Evolutionary conservation across 2,113 vertebrate species (phyloP), one percentile per base, ranked within the genome.

Genomic region (Macroglossus sobrinus): DNA sequence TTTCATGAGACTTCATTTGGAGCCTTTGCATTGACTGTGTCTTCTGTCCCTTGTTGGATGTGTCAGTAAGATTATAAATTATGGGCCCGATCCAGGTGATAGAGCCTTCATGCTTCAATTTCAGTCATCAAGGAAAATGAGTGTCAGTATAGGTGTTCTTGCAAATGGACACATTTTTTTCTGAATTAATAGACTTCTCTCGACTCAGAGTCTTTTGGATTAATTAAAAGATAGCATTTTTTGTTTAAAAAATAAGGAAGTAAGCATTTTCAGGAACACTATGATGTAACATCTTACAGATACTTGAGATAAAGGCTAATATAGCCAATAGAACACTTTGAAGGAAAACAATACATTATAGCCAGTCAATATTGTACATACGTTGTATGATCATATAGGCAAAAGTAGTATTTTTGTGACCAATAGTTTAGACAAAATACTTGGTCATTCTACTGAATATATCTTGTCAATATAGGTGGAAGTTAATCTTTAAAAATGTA

Each of bases 11-110:
- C 33, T 84, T 97, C 66, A 57, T 88, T 88, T 93, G 89, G 91
- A 81, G 18, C 15, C 79, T 93, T 92, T 85, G 45, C 61, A 21
- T 47, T 91, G 57, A 79, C 26, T 5, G 0, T 94, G 30, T 84
- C 30, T 95, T 98, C 86, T 97, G 40, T 22, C 35, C 86, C 55
- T 85, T 95, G 79, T 85, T 94, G n/a, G 24, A 66, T 85, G 43
- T 81, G 45, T 93, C 94, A 82, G 22, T 28, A 97, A 69, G 93
- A 95, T 66, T 94, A 47, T 91, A 97, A 94, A 79, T 84, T 97
- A 30, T 72, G 69, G 30, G 11, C 63, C 88, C 2, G 66, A 93
- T 3, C 75, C 69, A 84, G 74, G 18, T 66, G 72, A 71, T 96
- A 84, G 57, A 97, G 9, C 53, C 4, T 93, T 96, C 57, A 26